These are phyloP conservation scores for Plutella xylostella DNA, from an alignment of 2,888 invertebrate species.

Conservation along the genomic window DNA sequence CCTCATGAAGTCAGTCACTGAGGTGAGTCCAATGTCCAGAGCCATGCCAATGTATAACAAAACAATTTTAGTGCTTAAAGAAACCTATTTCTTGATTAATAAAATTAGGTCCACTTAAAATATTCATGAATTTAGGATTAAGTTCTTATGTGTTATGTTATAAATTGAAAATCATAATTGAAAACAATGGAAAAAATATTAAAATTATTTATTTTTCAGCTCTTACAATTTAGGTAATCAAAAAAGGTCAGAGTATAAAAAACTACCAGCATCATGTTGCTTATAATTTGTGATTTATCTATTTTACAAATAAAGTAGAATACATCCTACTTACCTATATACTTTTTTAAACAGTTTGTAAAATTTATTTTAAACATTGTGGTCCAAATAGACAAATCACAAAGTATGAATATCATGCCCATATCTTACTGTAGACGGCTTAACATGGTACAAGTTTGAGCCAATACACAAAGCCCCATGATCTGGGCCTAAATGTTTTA, in stretches of 20 bases:
- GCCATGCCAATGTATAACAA: neutral
- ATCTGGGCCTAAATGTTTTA: conserved; percentile 29
- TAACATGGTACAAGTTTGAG: conserved; percentile 49
- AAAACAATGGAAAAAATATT: neutral
- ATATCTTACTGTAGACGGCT: conserved; percentile 34
- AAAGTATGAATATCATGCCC: conserved; percentile 46
- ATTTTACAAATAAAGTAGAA: neutral
- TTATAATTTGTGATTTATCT: conserved; percentile 37
- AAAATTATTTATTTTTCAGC: conserved; percentile 57
- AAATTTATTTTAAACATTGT: neutral
- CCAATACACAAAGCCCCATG: conserved; percentile 41
- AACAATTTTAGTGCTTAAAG: no score
- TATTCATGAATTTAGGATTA: no score
- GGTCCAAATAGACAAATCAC: conserved; percentile 30
- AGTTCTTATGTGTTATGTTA: no score
- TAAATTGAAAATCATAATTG: no score
- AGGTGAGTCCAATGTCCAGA: conserved; percentile 49
- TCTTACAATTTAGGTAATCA: conserved; percentile 44
- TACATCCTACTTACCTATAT: neutral
- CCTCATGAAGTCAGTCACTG: conserved; percentile 80
- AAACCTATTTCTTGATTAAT: no score
- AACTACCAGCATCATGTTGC: conserved; percentile 42
- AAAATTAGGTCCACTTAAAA: neutral
- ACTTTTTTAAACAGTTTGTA: neutral
- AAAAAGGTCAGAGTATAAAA: conserved; percentile 50